phyloP scores from a whole-genome alignment of 30 jellyfish, hydroid and myxozoan genomes.

The Aurelia aurita complex sp. Pacific region DNA sequence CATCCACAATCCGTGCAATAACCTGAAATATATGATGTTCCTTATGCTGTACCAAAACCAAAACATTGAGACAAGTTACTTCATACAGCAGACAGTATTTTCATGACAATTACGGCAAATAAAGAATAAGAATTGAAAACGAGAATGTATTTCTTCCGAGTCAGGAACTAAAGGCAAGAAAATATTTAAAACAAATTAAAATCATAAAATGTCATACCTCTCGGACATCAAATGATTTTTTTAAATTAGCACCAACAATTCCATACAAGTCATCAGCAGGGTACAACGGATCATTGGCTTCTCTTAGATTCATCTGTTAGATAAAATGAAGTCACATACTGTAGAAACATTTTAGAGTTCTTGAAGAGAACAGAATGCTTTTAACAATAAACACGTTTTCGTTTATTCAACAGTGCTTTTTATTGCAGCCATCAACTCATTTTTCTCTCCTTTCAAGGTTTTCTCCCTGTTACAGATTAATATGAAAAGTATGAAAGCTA shows the following conservation, averaged over 20 bases:
- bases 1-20: constrained; percentile 93
- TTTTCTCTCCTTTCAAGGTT: not conserved
- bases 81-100: too few species aligned
- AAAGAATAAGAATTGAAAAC: too few species aligned
- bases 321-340: not conserved
- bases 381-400: too few species aligned
- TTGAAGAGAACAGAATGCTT: too few species aligned
- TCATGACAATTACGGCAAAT: too few species aligned
- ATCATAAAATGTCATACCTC: constrained; percentile 59
- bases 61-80: too few species aligned
- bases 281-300: constrained; percentile 79
- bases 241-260: constrained; percentile 86
- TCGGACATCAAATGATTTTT: constrained; percentile 80
- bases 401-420: too few species aligned
- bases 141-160: too few species aligned
- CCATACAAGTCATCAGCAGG: constrained; percentile 95
- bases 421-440: too few species aligned
- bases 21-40: constrained; percentile 41
- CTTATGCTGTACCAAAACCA: not conserved
- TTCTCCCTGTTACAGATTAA: too few species aligned
- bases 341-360: not conserved
- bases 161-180: not conserved
- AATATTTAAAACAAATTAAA: not conserved
- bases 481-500: not conserved
- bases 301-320: constrained; percentile 55